These are phyloP conservation scores for Apoderus coryli DNA, from an alignment of 2,888 invertebrate genomes.

Conservation along the genomic window DNA sequence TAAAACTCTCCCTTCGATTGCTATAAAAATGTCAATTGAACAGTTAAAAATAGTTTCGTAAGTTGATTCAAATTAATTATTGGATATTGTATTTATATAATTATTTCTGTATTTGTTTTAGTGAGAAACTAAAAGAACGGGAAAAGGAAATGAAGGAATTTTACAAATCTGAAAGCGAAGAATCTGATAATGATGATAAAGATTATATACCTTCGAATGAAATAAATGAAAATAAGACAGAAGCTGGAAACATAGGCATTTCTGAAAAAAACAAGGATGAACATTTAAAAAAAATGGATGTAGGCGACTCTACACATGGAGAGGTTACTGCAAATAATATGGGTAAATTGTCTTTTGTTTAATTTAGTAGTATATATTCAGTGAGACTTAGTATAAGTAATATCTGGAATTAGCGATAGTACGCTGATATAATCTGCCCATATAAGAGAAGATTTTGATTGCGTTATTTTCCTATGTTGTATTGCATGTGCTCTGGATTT, in stretches of 20 bases:
- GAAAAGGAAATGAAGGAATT: constrained; percentile 61
- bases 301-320: constrained; percentile 1
- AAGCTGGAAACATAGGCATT: constrained; percentile 1
- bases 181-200: constrained; percentile 27
- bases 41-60: constrained; percentile 52
- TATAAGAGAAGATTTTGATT: no score
- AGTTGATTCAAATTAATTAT: constrained; percentile 25
- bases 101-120: constrained; percentile 25
- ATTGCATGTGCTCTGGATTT: no score
- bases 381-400: no score
- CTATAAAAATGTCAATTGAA: constrained; percentile 52
- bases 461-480: no score
- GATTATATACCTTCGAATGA: constrained; percentile 16
- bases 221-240: constrained; percentile 2
- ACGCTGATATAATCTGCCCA: no score
- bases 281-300: not conserved
- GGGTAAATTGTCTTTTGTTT: no score
- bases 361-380: no score
- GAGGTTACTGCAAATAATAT: not conserved
- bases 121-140: constrained; percentile 52
- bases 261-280: constrained; percentile 3
- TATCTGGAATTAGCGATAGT: no score
- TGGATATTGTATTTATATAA: not conserved
- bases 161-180: constrained; percentile 58
- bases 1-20: constrained; percentile 31